Conservation (phyloP, 2,113 vertebrate genomes). For the Cheilinus undulatus region DNA sequence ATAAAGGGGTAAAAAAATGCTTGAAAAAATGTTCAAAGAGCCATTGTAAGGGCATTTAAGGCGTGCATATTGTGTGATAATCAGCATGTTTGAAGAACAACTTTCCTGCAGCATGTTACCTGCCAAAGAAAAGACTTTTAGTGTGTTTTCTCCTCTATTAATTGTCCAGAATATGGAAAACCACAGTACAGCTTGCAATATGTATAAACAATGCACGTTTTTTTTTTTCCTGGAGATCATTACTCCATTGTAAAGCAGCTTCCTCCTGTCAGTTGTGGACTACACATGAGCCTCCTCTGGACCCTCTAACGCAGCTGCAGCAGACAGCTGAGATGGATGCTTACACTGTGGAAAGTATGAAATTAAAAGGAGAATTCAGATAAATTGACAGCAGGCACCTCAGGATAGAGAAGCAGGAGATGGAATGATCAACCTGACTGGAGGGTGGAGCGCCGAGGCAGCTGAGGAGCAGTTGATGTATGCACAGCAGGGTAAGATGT, state of each 20-base stretch:
- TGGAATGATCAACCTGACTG: constrained; percentile 72
- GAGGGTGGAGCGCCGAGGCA: constrained; percentile 49
- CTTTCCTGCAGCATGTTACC: neutral
- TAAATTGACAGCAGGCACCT: constrained; percentile 79
- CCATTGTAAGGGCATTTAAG: too few relatives aligned
- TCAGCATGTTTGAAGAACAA: neutral
- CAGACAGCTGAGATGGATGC: constrained; percentile 77
- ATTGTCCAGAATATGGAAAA: neutral
- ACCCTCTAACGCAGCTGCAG: constrained; percentile 59
- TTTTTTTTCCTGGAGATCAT: constrained; percentile 38
- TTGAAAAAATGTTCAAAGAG: too few relatives aligned
- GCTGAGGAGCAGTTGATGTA: constrained; percentile 65
- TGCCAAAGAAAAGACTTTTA: neutral
- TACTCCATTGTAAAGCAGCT: constrained; percentile 50
- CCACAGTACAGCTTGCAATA: neutral
- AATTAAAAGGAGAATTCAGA: constrained; percentile 78
- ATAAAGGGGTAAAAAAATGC: too few relatives aligned
- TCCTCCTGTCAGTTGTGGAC: constrained; percentile 62
- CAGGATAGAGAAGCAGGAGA: constrained; percentile 73
- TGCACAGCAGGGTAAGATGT: constrained; percentile 48
- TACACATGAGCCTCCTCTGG: constrained; percentile 63
- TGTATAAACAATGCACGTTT: constrained; percentile 19
- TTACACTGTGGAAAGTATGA: constrained; percentile 72
- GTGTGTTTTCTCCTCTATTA: neutral
- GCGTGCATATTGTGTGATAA: too few relatives aligned